A percentile compares a stretch with the other conserved stretches of the same genome.
Evolutionary conservation across 2,797 vertebrate species (phyloP).

Genomic region (Danio choprae): DNA sequence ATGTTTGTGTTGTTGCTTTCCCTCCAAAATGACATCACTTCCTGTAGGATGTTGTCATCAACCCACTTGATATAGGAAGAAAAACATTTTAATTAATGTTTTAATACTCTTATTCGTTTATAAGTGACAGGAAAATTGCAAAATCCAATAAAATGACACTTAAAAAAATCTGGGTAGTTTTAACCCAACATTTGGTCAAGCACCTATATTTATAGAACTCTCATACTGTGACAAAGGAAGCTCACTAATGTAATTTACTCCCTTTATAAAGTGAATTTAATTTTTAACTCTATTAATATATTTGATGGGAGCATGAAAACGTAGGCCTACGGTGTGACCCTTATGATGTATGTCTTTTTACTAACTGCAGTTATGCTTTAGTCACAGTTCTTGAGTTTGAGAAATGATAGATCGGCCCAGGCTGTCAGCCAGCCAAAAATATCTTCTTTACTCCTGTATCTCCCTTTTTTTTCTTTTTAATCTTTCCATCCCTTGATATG

Average conservation of each 20-base stretch:
- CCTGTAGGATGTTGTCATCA: neutral
- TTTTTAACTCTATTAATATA: neutral
- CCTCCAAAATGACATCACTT: neutral
- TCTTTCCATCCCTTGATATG: constrained; percentile 7
- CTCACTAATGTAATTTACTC: neutral
- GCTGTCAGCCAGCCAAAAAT: constrained; percentile 18
- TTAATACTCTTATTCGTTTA: neutral
- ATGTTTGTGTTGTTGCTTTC: neutral
- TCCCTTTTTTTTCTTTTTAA: neutral
- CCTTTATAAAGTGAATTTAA: neutral
- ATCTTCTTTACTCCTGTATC: neutral
- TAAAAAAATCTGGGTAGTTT: too few relatives aligned
- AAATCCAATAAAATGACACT: neutral
- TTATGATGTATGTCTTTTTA: neutral
- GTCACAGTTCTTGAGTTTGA: constrained; percentile 6
- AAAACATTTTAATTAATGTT: neutral
- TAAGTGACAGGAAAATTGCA: neutral
- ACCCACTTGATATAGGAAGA: neutral
- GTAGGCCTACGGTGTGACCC: neutral
- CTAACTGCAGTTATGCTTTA: neutral
- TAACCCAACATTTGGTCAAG: too few relatives aligned
- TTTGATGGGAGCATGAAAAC: neutral
- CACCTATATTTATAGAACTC: neutral
- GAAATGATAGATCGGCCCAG: neutral
- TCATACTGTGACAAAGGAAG: neutral